Evolutionary conservation across 2,888 invertebrate species (phyloP), one percentile per base, ranked within the genome.

Genomic region (Capitulum mitella): DNA sequence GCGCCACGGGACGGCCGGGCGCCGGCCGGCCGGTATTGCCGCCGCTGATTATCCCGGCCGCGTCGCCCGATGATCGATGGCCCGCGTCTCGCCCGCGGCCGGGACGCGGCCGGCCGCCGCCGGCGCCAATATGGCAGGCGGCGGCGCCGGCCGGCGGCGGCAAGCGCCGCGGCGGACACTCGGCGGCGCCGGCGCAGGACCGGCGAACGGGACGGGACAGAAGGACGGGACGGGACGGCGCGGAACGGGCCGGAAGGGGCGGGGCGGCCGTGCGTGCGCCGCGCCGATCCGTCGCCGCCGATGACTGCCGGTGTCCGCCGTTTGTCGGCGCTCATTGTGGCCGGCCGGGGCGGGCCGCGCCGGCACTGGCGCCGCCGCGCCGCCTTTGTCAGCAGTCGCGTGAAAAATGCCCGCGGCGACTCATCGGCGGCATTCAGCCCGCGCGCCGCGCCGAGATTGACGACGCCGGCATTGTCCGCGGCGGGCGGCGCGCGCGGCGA

Each of bases 401-500:
- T 64, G 64, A 64, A 64, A 64, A 64, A 64, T 64, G 64, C 34
- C 64, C 19, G 34, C 34, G 34, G 16, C 64, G 34, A 34, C 64
- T 64, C 64, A 64, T 64, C 64, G 64, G 34, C 64, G 64, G 34
- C 64, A 64, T 64, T 64, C 19, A 34, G 64, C 5, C 1, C 16
- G 64, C 34, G 64, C 64, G 64, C 5, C 34, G 32, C 64, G 64
- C 64, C 32, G 34, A 64, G 64, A 64, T 64, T 64, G 64, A 64
- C 64, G 64, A 64, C 64, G 34, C 12, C 64, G 64, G 29, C 58
- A 58, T 58, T 58, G 58, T 58, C n/a, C 29, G 29, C 58, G 58
- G 5, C 64, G 5, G 32, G n/a, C 58, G n/a, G n/a, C 29, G 58
- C 58, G 54, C 19, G 58, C 58, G 10, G n/a, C 10, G 34, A 64